Conservation (phyloP, 2,888 invertebrate genomes). For the Chalcis sispes region DNA sequence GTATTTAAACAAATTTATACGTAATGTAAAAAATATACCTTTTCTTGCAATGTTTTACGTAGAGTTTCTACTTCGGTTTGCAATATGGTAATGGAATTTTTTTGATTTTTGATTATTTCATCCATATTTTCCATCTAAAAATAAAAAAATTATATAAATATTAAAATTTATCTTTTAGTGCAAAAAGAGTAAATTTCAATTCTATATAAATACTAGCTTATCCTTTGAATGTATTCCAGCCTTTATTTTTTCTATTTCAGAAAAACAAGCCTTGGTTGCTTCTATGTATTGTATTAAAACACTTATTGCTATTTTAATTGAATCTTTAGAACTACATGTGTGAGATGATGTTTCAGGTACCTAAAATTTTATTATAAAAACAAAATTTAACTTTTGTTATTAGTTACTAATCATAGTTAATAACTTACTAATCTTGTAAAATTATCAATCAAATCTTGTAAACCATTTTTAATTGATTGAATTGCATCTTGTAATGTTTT, state of each 20-base stretch:
- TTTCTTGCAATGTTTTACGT: slow-evolving; percentile 68
- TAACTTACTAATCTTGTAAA: slow-evolving; percentile 64
- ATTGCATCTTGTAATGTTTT: slow-evolving; percentile 65
- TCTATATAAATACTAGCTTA: slow-evolving; percentile 67
- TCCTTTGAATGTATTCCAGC: slow-evolving; percentile 68
- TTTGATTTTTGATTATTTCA: slow-evolving; percentile 71
- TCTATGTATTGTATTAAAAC: slow-evolving; percentile 64
- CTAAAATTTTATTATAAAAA: slow-evolving; percentile 58
- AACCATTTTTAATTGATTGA: slow-evolving; percentile 62
- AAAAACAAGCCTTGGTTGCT: slow-evolving; percentile 62
- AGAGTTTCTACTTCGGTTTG: slow-evolving; percentile 70
- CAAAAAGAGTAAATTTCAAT: background rate
- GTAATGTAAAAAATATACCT: slow-evolving; percentile 63
- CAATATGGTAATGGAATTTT: slow-evolving; percentile 70
- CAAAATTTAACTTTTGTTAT: slow-evolving; percentile 29
- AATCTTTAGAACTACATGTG: slow-evolving; percentile 53
- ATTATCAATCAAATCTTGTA: slow-evolving; percentile 63
- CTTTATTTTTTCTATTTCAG: slow-evolving; percentile 68
- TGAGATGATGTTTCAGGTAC: slow-evolving; percentile 59
- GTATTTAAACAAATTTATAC: background rate
- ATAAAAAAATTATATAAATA: slow-evolving; percentile 19
- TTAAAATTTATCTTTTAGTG: background rate
- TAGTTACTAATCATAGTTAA: slow-evolving; percentile 12
- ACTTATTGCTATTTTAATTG: slow-evolving; percentile 59
- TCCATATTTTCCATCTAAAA: slow-evolving; percentile 70